Evolutionary conservation across 2,797 vertebrate genomes (phyloP), one percentile per base, ranked within the genome.

Genomic region (Muraenolepis orangiensis): DNA sequence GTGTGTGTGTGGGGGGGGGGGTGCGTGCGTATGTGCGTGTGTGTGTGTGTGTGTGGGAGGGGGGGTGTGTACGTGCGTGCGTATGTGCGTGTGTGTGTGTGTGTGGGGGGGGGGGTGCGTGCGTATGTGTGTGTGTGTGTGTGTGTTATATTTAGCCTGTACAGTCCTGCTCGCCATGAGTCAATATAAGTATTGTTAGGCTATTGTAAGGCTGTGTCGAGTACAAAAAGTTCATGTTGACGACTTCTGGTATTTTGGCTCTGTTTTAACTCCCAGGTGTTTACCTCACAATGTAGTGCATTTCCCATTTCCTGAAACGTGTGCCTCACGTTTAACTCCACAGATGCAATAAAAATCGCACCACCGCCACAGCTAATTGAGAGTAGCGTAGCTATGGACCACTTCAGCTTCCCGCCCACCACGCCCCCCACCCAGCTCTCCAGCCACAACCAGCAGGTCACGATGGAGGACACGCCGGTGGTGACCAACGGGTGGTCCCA

Each of bases 311-410:
- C 5, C 18, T 2, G 20, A 14, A 5, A 51, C n/a, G 46, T n/a
- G 46, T 51, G 51, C 51, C n/a, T 61, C 51, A 61, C 51, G 12
- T 23, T 61, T 1, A 23, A 66, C 67, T 72, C 69, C 80, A 75
- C 86, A 86, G 85, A 74, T 38, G 79, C 31, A 74, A 31, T 20
- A 83, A 82, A 86, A 81, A 72, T 32, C 71, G 32, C 34, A 14
- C 51, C 40, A 78, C 74, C 30, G n/a, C 32, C 69, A 76, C 40
- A 40, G 36, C 66, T 73, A 77, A 83, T 84, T 81, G 78, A 89
- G 91, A 91, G 86, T 93, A 83, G 82, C 85, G 87, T 93, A 82
- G 81, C 86, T 73, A 77, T 91, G 87, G 85, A 83, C 72, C 86
- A 84, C 79, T 82, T 76, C 74, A 91, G 91, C 80, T 81, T 85